phyloP scores from a whole-genome alignment of 2,797 vertebrate species.

The Loriculus beryllinus region DNA sequence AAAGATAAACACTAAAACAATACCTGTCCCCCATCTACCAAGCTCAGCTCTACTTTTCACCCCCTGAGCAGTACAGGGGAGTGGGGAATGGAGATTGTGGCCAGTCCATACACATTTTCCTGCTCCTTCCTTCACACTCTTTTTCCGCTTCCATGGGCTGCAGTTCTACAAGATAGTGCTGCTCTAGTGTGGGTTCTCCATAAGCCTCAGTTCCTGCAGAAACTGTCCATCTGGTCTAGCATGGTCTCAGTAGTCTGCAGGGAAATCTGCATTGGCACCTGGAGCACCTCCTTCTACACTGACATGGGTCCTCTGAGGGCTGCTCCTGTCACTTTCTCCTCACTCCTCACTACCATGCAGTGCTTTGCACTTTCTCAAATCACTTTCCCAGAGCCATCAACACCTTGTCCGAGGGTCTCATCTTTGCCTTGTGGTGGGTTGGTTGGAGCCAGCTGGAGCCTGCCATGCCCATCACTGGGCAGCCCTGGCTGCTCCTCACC shows the following conservation, averaged over 20 bases:
- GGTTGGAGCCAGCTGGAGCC: fast-evolving
- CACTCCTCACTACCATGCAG: neutral
- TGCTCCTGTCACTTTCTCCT: neutral
- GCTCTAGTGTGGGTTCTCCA: neutral
- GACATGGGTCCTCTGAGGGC: neutral
- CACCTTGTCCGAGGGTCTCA: neutral
- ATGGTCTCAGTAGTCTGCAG: neutral
- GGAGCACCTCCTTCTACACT: neutral
- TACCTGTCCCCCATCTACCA: neutral
- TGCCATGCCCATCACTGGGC: fast-evolving
- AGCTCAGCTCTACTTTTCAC: neutral
- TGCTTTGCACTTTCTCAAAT: neutral
- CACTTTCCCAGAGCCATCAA: neutral
- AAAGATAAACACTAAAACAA: neutral
- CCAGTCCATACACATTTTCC: fast-evolving
- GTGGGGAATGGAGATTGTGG: fast-evolving
- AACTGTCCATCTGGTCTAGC: neutral
- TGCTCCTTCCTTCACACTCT: neutral
- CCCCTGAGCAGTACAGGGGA: fast-evolving
- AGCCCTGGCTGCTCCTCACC: fast-evolving
- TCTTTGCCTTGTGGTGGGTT: fast-evolving
- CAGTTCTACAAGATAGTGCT: neutral
- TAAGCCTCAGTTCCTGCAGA: neutral
- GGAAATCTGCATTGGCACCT: neutral
- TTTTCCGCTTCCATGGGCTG: neutral